Base-by-base conservation (phyloP, 2,113 vertebrate genomes). In the Sinocyclocheilus rhinocerous region DNA sequence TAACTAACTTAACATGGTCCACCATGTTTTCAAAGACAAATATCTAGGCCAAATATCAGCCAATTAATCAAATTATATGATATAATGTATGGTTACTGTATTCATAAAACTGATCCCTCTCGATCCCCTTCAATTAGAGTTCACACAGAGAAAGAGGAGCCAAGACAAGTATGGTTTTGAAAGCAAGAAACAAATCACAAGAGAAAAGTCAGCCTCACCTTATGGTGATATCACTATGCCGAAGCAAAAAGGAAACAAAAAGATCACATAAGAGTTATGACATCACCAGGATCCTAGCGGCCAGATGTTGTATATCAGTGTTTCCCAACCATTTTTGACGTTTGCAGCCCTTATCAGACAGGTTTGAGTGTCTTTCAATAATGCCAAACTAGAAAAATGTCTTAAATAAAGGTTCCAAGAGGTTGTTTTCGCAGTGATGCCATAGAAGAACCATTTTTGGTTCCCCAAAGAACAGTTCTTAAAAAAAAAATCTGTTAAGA, bases 211-310 rank as follows among this genome's bases (percentile, higher is more conserved):
- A 82, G 83, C 91, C 92, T 96, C 95, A 96, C 92, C 92, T 96
- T 93, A 96, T 91, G 16, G 95, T 97, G 93, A 94, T 93, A 90
- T 90, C 91, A 91, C 92, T 90, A 92, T 80, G 89, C 89, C 92
- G 92, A 94, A 92, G 92, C 91, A 89, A 91, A 90, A 86, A 84
- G 87, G 89, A 89, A 90, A 93, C 90, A 92, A 84, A 55, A 70
- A 92, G 90, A 91, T 9, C 87, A 94, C 81, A 89, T 78, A 91
- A 76, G 89, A 88, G 89, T 86, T 91, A 87, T 88, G 72, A 85
- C 80, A 88, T 73, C 76, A 87, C 26, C 78, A 76, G 59, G 5
- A 42, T 12, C 73, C 69, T 78, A 76, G 65, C 12, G 29, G 24
- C 50, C 48, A 67, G 65, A 59, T 67, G 57, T 65, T 72, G 33